Conservation (phyloP, 2,888 invertebrate genomes). For the Harpalus rufipes region DNA sequence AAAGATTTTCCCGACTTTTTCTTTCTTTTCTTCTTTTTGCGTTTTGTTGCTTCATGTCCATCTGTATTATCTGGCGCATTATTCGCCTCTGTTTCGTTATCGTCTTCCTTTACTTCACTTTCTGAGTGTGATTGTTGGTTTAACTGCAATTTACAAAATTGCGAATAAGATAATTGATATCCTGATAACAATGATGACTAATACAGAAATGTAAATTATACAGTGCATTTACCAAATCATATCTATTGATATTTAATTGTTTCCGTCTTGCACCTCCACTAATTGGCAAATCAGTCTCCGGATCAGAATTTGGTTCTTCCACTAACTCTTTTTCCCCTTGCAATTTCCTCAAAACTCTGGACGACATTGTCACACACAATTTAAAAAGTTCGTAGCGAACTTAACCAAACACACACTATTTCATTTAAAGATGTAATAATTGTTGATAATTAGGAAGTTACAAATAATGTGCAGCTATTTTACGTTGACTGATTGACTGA, state of each 20-base stretch:
- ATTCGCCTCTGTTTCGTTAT: constrained; percentile 82
- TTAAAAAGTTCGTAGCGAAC: constrained; percentile 8
- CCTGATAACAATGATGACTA: neutral
- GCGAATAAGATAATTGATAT: constrained; percentile 6
- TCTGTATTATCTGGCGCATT: constrained; percentile 78
- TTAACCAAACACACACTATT: constrained; percentile 9
- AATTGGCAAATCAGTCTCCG: constrained; percentile 79
- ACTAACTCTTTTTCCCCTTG: constrained; percentile 80
- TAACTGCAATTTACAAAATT: constrained; percentile 76
- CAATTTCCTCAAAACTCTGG: constrained; percentile 83
- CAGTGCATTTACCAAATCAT: constrained; percentile 82
- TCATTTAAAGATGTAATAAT: constrained; percentile 32
- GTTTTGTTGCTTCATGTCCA: constrained; percentile 78
- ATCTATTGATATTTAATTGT: constrained; percentile 83
- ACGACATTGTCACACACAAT: constrained; percentile 79
- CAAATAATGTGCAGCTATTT: constrained; percentile 47
- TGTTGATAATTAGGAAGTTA: constrained; percentile 55
- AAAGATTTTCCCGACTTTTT: constrained; percentile 80
- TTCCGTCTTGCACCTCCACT: constrained; percentile 79
- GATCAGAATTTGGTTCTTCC: constrained; percentile 78
- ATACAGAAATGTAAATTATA: neutral
- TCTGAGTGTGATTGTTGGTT: constrained; percentile 84
- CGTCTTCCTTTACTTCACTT: constrained; percentile 85
- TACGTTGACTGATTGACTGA: constrained; percentile 59
- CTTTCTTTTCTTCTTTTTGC: constrained; percentile 83